Conservation (phyloP, 2,888 invertebrate species). For the Stenotaenia linearis region DNA sequence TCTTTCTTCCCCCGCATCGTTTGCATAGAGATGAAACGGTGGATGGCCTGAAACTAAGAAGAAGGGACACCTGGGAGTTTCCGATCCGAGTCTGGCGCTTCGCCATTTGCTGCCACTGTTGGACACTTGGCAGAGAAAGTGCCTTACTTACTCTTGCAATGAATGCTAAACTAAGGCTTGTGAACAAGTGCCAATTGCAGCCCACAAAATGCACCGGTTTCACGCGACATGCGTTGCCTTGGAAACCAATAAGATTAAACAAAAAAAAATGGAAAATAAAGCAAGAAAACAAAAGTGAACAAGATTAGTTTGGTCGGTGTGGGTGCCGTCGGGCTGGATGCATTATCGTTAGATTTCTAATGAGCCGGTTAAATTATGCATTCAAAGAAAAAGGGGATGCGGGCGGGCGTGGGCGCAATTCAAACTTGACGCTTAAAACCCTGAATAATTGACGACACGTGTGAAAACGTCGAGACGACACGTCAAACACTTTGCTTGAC, state of each 20-base stretch:
- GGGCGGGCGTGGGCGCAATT: not conserved
- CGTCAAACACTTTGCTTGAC: not conserved
- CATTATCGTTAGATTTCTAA: conserved; percentile 5
- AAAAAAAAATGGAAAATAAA: not conserved
- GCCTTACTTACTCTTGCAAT: not conserved
- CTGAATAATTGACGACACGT: not conserved
- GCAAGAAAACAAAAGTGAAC: not conserved
- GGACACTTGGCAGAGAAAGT: conserved; percentile 4
- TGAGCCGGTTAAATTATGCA: not conserved
- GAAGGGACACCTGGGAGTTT: not conserved
- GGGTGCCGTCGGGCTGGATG: not conserved
- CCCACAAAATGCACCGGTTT: not conserved
- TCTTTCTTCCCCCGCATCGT: not conserved
- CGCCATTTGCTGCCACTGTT: not conserved
- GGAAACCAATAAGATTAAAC: not conserved
- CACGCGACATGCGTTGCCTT: not conserved
- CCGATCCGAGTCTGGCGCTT: not conserved
- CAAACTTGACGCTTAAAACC: not conserved
- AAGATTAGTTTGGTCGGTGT: not conserved
- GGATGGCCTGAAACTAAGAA: not conserved
- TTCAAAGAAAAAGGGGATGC: not conserved
- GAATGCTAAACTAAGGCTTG: not conserved
- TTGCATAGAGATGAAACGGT: not conserved
- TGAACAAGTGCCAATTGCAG: conserved; percentile 4
- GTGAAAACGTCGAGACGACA: not conserved